A percentile compares a stretch with the other conserved stretches of the same genome.
These are phyloP conservation scores for Rhinella marina DNA, from an alignment of 2,797 vertebrate species.

Conservation along the genomic window DNA sequence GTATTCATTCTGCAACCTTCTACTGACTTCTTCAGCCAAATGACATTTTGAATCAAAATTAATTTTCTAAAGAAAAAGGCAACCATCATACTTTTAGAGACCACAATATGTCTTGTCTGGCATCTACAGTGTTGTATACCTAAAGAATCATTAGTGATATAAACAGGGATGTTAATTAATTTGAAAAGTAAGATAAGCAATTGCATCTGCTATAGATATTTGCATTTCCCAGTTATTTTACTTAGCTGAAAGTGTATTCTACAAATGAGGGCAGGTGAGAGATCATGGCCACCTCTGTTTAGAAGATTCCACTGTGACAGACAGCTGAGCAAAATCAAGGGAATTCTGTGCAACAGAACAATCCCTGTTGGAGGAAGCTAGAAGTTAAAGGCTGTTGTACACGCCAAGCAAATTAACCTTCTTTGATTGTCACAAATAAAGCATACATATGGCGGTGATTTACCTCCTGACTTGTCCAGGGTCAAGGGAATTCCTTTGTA, in stretches of 20 bases:
- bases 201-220: conserved; percentile 16
- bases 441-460: conserved; percentile 38
- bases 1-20: not conserved
- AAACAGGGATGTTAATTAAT: conserved; percentile 2
- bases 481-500: conserved; percentile 35
- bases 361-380: conserved; percentile 5
- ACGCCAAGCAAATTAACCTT: conserved; percentile 56
- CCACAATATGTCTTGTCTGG: not conserved
- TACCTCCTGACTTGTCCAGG: conserved; percentile 30
- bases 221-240: conserved; percentile 39
- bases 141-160: not conserved
- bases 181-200: not conserved
- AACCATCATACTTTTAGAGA: no score
- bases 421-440: conserved; percentile 48
- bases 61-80: not conserved
- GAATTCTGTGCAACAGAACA: conserved; percentile 38
- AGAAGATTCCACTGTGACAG: conserved; percentile 39
- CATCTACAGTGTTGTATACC: not conserved
- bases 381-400: conserved; percentile 35
- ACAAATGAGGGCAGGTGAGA: conserved; percentile 51
- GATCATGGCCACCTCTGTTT: conserved; percentile 32
- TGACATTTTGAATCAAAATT: not conserved
- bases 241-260: conserved; percentile 5
- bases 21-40: not conserved
- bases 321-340: conserved; percentile 44